Conservation (phyloP, 2,888 invertebrate species). For the Hirtodrosophila duncani region DNA sequence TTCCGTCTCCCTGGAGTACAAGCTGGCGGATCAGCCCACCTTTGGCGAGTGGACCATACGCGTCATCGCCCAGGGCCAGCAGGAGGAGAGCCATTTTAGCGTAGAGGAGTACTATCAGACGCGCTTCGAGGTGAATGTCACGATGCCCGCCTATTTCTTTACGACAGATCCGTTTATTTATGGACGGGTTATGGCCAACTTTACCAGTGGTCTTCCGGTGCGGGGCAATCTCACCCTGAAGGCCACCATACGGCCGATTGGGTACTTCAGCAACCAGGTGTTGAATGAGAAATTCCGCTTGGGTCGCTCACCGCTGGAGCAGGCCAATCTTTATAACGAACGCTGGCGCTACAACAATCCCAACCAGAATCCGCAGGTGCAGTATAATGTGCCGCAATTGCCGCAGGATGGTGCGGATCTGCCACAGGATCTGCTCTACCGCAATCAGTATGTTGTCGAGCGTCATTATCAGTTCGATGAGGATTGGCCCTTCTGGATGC, state of each 20-base stretch:
- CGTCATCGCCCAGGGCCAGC: constrained; percentile 92
- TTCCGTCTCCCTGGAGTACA: constrained; percentile 94
- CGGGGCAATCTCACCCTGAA: constrained; percentile 91
- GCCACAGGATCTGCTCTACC: constrained; percentile 75
- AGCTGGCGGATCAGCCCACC: constrained; percentile 92
- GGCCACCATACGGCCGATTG: constrained; percentile 86
- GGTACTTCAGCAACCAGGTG: constrained; percentile 81
- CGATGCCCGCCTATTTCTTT: constrained; percentile 96
- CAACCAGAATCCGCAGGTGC: constrained; percentile 49
- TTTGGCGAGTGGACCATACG: constrained; percentile 95
- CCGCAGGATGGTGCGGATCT: constrained; percentile 54
- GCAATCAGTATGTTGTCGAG: constrained; percentile 82
- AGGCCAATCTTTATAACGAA: constrained; percentile 54
- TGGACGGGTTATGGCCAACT: constrained; percentile 95
- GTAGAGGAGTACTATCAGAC: constrained; percentile 98
- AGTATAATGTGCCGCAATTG: constrained; percentile 44
- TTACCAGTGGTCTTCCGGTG: constrained; percentile 95
- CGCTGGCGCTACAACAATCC: constrained; percentile 63
- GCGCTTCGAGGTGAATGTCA: constrained; percentile 95
- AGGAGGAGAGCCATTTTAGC: constrained; percentile 89
- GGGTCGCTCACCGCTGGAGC: constrained; percentile 73
- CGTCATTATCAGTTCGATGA: constrained; percentile 89
- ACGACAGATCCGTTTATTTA: constrained; percentile 90
- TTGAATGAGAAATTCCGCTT: constrained; percentile 80
- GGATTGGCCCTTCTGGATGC: constrained; percentile 89